Percentiles rank a stretch among this genome's conserved stretches.
These are phyloP conservation scores for Muraenolepis orangiensis DNA, from an alignment of 2,797 vertebrate genomes.

Conservation along the genomic window DNA sequence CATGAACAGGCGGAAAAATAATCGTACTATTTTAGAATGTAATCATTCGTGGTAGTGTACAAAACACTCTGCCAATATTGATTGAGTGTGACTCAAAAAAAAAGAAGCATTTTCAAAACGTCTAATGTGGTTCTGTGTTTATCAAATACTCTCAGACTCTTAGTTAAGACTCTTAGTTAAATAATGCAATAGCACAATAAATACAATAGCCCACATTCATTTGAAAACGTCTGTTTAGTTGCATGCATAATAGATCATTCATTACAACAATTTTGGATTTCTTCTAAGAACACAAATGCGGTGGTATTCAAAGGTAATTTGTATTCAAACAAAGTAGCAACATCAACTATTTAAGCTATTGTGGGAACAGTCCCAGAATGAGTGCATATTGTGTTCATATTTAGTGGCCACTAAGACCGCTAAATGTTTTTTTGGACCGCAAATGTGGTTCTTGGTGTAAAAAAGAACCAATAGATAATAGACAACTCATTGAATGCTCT, in stretches of 20 bases:
- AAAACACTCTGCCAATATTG: no score
- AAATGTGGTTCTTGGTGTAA: neutral
- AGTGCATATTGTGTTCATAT: neutral
- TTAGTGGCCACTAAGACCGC: neutral
- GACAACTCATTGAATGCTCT: neutral
- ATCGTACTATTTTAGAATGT: neutral
- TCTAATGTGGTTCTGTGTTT: neutral
- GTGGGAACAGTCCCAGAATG: slow-evolving; percentile 21
- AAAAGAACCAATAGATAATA: neutral
- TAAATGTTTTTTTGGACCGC: neutral
- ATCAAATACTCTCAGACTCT: neutral
- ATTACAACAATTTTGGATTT: neutral
- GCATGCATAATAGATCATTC: neutral
- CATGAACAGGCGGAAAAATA: neutral
- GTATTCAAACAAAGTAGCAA: neutral
- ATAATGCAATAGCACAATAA: neutral
- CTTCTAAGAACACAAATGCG: neutral
- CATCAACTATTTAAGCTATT: neutral
- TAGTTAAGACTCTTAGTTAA: neutral
- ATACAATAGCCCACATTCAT: neutral
- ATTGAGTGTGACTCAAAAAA: no score
- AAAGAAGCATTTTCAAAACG: neutral
- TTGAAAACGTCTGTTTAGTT: neutral
- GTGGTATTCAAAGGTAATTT: neutral
- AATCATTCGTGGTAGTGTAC: neutral